A percentile compares a stretch with the other conserved stretches of the same genome.
Evolutionary conservation across 1,140 invertebrate species (phyloP).

Genomic region (Uloborus diversus): DNA sequence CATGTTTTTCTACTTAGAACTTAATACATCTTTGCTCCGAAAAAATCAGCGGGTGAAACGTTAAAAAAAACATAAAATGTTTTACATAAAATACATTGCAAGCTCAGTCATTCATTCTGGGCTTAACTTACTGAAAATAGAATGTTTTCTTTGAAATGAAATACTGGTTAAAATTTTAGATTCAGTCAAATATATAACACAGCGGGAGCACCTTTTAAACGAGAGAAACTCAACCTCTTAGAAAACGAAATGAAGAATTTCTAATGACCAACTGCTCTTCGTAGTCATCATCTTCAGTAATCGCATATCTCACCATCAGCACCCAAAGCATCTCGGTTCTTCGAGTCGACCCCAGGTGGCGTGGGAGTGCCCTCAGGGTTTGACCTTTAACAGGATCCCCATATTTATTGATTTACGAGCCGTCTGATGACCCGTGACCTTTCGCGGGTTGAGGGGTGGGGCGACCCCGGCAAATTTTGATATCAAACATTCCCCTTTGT

Average conservation of each 20-base stretch:
- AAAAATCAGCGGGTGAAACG: too few relatives aligned
- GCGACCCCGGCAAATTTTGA: conserved; percentile 31
- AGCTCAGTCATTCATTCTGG: too few relatives aligned
- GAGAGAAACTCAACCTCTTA: neutral
- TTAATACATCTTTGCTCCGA: too few relatives aligned
- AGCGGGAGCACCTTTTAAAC: too few relatives aligned
- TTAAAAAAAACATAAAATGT: too few relatives aligned
- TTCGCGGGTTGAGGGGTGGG: conserved; percentile 22
- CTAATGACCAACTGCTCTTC: too few relatives aligned
- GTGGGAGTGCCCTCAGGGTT: conserved; percentile 27
- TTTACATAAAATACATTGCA: too few relatives aligned
- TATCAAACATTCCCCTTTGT: conserved; percentile 24
- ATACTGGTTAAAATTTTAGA: too few relatives aligned
- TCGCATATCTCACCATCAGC: conserved; percentile 6
- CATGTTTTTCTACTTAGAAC: too few relatives aligned
- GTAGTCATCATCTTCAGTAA: neutral
- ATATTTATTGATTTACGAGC: conserved; percentile 53
- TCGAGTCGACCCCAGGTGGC: conserved; percentile 5
- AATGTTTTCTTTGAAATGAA: too few relatives aligned
- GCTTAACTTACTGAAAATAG: too few relatives aligned
- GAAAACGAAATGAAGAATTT: neutral
- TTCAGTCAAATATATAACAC: too few relatives aligned
- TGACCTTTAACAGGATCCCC: conserved; percentile 5
- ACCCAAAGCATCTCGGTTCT: conserved; percentile 17
- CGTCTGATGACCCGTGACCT: conserved; percentile 12